Evolutionary conservation across 2,888 invertebrate genomes (phyloP).

Genomic region (Dasysyrphus albostriatus): DNA sequence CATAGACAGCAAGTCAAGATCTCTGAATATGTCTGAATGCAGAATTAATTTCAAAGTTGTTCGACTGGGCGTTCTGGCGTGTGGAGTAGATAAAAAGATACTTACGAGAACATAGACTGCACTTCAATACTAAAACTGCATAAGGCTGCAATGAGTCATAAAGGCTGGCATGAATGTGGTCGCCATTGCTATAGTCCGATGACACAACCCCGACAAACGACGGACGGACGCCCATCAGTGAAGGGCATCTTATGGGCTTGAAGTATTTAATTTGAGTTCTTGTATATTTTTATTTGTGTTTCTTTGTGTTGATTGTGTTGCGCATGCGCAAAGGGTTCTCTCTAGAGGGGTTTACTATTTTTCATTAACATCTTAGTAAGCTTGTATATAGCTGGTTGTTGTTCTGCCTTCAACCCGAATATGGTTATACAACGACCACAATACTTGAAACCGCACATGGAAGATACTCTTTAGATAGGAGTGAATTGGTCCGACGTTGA

Average conservation of each 20-base stretch:
- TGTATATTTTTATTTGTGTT: slow-evolving; percentile 13
- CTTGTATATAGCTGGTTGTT: background rate
- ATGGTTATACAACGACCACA: slow-evolving; percentile 32
- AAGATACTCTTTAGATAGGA: slow-evolving; percentile 9
- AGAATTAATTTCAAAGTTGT: slow-evolving; percentile 14
- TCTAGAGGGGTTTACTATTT: slow-evolving; percentile 32
- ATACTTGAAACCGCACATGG: slow-evolving; percentile 27
- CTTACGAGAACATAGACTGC: slow-evolving; percentile 16
- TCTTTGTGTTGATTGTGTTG: slow-evolving; percentile 26
- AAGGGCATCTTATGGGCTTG: slow-evolving; percentile 34
- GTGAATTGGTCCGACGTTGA: slow-evolving; percentile 15
- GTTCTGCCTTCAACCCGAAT: slow-evolving; percentile 28
- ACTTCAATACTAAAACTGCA: slow-evolving; percentile 56
- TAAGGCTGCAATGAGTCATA: slow-evolving; percentile 58
- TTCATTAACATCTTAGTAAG: slow-evolving; percentile 27
- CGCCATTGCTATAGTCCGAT: slow-evolving; percentile 20
- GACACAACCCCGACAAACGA: background rate
- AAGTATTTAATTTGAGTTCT: slow-evolving; percentile 45
- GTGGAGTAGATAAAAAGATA: slow-evolving; percentile 16
- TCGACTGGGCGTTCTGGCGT: slow-evolving; percentile 21
- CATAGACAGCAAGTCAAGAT: slow-evolving; percentile 6
- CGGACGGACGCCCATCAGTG: slow-evolving; percentile 3
- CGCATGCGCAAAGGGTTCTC: slow-evolving; percentile 32
- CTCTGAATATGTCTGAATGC: slow-evolving; percentile 12
- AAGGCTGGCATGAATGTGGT: slow-evolving; percentile 35